These are phyloP conservation scores for Rhinopomastus cyanomelas DNA, from an alignment of 2,113 vertebrate species.

Conservation along the genomic window DNA sequence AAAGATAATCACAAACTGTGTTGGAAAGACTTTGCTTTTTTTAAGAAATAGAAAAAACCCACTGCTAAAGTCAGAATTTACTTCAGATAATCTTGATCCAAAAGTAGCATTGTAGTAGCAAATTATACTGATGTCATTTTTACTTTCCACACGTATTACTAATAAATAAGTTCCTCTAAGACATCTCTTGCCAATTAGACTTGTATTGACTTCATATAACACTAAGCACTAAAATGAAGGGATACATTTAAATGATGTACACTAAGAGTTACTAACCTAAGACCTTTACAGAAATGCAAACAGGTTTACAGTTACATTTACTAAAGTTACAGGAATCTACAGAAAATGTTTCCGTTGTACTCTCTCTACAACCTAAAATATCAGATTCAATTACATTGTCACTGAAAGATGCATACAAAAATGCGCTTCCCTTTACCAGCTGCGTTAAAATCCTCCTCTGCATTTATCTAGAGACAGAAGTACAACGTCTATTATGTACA, in stretches of 20 bases:
- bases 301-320: constrained; percentile 68
- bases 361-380: constrained; percentile 32
- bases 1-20: constrained; percentile 59
- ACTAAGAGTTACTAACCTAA: constrained; percentile 57
- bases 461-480: constrained; percentile 48
- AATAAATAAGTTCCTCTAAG: constrained; percentile 69
- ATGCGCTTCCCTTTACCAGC: constrained; percentile 55
- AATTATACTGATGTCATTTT: constrained; percentile 53
- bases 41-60: neutral
- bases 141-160: constrained; percentile 40
- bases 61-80: constrained; percentile 21
- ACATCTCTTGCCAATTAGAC: constrained; percentile 56
- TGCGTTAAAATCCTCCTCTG: constrained; percentile 12
- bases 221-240: constrained; percentile 62
- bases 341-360: constrained; percentile 68
- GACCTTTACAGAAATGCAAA: constrained; percentile 67
- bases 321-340: constrained; percentile 73
- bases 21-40: constrained; percentile 53
- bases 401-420: constrained; percentile 58
- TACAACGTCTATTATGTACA: constrained; percentile 74
- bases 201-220: constrained; percentile 54
- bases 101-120: constrained; percentile 64
- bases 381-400: constrained; percentile 25
- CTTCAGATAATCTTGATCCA: constrained; percentile 37
- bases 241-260: constrained; percentile 62